A percentile compares a stretch with the other conserved stretches of the same genome.
Conservation (phyloP, 2,888 invertebrate species). For the Euplexia lucipara region DNA sequence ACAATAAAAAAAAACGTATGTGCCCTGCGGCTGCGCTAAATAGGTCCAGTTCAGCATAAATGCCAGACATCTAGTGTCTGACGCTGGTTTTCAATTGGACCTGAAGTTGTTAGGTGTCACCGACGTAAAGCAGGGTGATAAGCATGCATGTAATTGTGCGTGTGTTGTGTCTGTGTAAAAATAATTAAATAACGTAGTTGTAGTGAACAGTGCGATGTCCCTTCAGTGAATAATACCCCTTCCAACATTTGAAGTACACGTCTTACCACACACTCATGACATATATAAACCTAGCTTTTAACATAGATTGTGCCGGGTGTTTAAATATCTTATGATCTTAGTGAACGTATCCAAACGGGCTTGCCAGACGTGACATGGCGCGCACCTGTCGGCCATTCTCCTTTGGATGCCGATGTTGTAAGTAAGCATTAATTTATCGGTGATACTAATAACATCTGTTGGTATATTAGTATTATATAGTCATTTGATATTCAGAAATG, state of each 20-base stretch:
- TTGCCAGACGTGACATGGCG: constrained; percentile 34
- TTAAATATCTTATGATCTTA: constrained; percentile 59
- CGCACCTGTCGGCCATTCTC: constrained; percentile 57
- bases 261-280: constrained; percentile 5
- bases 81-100: too few relatives aligned
- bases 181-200: too few relatives aligned
- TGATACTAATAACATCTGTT: constrained; percentile 18
- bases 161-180: too few relatives aligned
- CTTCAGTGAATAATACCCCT: too few relatives aligned
- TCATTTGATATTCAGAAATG: not conserved
- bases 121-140: too few relatives aligned
- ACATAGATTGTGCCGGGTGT: constrained; percentile 49
- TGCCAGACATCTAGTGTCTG: too few relatives aligned
- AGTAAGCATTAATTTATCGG: constrained; percentile 19
- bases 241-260: constrained; percentile 1
- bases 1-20: too few relatives aligned
- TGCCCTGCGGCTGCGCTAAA: too few relatives aligned
- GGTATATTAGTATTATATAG: not conserved
- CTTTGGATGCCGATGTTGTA: constrained; percentile 40
- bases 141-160: too few relatives aligned
- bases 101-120: too few relatives aligned
- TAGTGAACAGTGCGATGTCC: too few relatives aligned
- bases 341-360: constrained; percentile 50
- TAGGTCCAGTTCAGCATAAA: too few relatives aligned
- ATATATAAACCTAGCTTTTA: constrained; percentile 22